Conservation (phyloP, 2,797 vertebrate genomes). For the Mus spretus region DNA sequence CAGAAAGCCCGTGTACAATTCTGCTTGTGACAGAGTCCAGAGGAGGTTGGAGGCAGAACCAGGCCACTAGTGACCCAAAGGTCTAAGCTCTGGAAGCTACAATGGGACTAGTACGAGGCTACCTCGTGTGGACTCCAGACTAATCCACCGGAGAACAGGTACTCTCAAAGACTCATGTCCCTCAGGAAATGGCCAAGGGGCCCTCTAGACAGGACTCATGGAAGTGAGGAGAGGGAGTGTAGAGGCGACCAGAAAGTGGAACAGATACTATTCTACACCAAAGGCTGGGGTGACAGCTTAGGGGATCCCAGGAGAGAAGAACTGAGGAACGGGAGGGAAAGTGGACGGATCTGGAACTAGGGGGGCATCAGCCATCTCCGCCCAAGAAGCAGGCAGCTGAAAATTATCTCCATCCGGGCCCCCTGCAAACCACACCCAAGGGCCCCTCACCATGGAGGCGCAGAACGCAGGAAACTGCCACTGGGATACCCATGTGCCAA, state of each 20-base stretch:
- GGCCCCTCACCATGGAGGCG: neutral
- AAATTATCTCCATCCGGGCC: neutral
- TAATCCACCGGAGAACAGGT: neutral
- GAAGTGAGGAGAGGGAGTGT: too few relatives aligned
- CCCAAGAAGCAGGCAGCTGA: neutral
- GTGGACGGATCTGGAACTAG: fast-evolving
- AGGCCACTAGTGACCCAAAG: neutral
- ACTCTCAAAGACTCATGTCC: neutral
- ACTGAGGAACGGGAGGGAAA: neutral
- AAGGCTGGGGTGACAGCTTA: neutral
- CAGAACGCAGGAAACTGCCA: neutral
- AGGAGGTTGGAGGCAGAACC: too few relatives aligned
- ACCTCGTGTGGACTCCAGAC: neutral
- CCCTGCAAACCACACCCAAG: neutral
- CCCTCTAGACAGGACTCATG: neutral
- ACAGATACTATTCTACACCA: neutral
- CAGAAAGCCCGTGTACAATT: fast-evolving
- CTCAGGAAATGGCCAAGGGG: neutral
- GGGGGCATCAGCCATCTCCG: neutral
- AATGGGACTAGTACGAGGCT: neutral
- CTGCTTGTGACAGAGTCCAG: neutral
- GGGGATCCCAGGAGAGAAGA: neutral
- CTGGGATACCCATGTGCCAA: neutral
- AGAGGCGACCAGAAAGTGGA: neutral
- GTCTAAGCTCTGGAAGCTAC: neutral